These are phyloP conservation scores for Sitophilus oryzae DNA, from an alignment of 1,140 invertebrate genomes.

Conservation along the genomic window DNA sequence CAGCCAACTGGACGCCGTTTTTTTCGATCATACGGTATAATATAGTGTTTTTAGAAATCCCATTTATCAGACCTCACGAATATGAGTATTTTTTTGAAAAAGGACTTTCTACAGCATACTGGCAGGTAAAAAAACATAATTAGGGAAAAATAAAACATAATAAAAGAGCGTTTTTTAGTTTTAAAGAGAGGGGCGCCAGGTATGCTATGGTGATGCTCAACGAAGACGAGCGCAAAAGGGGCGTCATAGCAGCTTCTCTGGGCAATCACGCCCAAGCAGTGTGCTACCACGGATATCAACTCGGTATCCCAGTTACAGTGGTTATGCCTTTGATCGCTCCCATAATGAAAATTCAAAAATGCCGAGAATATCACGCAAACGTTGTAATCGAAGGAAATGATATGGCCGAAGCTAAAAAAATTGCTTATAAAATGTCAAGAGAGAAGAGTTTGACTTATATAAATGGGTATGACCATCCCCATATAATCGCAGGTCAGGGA, in stretches of 20 bases:
- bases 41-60: slow-evolving; percentile 56
- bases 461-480: slow-evolving; percentile 90
- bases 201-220: slow-evolving; percentile 74
- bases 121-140: slow-evolving; percentile 61
- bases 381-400: slow-evolving; percentile 79
- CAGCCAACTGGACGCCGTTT: too few relatives aligned
- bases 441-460: slow-evolving; percentile 72
- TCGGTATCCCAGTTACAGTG: slow-evolving; percentile 81
- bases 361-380: slow-evolving; percentile 74
- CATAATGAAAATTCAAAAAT: slow-evolving; percentile 90
- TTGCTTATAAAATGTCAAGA: slow-evolving; percentile 68
- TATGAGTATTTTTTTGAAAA: slow-evolving; percentile 88
- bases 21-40: too few relatives aligned
- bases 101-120: slow-evolving; percentile 87
- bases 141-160: too few relatives aligned
- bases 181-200: slow-evolving; percentile 88
- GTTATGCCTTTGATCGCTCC: slow-evolving; percentile 89
- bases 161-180: slow-evolving; percentile 61
- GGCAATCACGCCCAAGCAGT: slow-evolving; percentile 89
- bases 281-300: slow-evolving; percentile 76
- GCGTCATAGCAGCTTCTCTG: slow-evolving; percentile 87
- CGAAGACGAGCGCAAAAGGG: slow-evolving; percentile 62
- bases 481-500: slow-evolving; percentile 87
- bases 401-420: slow-evolving; percentile 77
- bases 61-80: slow-evolving; percentile 69